phyloP scores from a whole-genome alignment of 2,797 vertebrate species.

The Schizopygopsis malacanthus region DNA sequence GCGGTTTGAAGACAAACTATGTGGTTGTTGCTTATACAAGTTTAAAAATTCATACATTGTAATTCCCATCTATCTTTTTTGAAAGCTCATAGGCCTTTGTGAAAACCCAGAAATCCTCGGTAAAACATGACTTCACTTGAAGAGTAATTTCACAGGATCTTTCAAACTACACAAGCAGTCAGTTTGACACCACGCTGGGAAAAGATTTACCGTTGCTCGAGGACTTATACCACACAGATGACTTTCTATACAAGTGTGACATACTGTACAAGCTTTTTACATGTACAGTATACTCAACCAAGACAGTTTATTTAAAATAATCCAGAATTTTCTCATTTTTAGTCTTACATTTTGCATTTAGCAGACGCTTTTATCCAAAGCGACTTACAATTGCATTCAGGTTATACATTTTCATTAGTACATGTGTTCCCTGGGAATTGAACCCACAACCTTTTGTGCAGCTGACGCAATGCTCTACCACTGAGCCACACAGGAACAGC shows the following conservation, averaged over 20 bases:
- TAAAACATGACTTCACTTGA: conserved; percentile 10
- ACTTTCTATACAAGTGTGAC: background rate
- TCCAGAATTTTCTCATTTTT: background rate
- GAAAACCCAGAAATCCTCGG: background rate
- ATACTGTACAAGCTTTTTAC: background rate
- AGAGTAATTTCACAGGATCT: conserved; percentile 8
- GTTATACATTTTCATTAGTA: too few relatives aligned
- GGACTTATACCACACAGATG: conserved; percentile 9
- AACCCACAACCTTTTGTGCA: too few relatives aligned
- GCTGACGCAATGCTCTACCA: too few relatives aligned
- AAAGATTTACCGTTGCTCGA: background rate
- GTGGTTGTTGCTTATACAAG: conserved; percentile 5
- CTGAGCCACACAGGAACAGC: too few relatives aligned
- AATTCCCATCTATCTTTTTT: background rate
- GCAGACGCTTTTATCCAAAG: too few relatives aligned
- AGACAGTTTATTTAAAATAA: background rate
- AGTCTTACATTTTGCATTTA: too few relatives aligned
- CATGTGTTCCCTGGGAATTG: too few relatives aligned
- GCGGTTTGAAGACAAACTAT: background rate
- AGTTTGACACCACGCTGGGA: background rate
- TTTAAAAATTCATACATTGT: conserved; percentile 1
- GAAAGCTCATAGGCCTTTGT: background rate
- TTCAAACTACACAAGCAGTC: background rate
- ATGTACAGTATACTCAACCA: background rate
- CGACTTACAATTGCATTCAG: too few relatives aligned